Base-by-base conservation (phyloP, 2,888 invertebrate species). In the Tachina grossa region DNA sequence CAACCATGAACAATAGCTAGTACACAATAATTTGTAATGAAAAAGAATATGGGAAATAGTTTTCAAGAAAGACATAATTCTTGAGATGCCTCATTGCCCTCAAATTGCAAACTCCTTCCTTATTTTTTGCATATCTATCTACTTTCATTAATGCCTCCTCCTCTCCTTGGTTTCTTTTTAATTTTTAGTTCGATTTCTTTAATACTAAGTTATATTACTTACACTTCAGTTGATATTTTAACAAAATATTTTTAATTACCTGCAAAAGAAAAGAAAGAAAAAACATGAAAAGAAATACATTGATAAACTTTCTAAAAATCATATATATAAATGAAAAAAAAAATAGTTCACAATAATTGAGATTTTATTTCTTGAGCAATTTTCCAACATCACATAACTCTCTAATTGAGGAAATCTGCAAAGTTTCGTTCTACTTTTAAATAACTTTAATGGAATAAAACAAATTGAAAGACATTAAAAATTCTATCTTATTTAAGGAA, bases 381-480 rank as follows among this genome's bases (percentile, higher is more conserved):
- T 45, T 22, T 45, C 11, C 14, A 49, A 66, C 9, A 49, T 51
- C n/a, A 39, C 9, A 8, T 9, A 19, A 9, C 31, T 13, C 43
- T 55, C 10, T 71, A 63, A 45, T 43, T 43, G 55, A 43, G 22
- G 41, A 22, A 71, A 71, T 45, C 8, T 45, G 8, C n/a, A 45
- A 57, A 41, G 31, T 76, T 55, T 45, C 9, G 39, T 55, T 5
- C 31, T 19, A 63, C 13, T 45, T 53, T 53, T 9, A 31, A 75
- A 75, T 71, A 63, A 65, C 19, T 57, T 66, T 41, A 57, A 65
- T n/a, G 10, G 22, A 72, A 80, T 43, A 65, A 72, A 72, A 68
- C 31, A 68, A 68, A 79, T 53, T 69, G 71, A n/a, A 53, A 63
- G 45, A 41, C 59, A 81, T 75, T 75, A 53, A 72, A 72, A 65